A percentile compares a stretch with the other conserved stretches of the same genome.
Evolutionary conservation across 2,888 invertebrate genomes (phyloP).

Genomic region (Ethmia dodecea): DNA sequence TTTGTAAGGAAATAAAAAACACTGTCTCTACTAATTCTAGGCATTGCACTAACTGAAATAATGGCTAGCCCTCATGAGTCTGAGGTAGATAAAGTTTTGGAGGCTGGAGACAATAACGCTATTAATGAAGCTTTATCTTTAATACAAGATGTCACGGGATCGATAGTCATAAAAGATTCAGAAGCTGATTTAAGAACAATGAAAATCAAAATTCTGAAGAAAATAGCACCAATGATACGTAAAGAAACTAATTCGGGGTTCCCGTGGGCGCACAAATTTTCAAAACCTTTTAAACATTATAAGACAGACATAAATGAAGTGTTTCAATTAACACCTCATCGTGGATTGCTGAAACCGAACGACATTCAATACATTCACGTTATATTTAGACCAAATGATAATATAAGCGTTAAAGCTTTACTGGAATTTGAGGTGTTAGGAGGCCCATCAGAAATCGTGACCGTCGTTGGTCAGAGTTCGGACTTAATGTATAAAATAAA

Average conservation of each 20-base stretch:
- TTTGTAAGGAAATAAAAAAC: too few relatives aligned
- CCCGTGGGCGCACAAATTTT: constrained; percentile 52
- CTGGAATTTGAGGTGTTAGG: constrained; percentile 74
- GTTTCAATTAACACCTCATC: constrained; percentile 61
- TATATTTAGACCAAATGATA: constrained; percentile 58
- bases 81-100: too few relatives aligned
- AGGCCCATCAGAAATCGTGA: constrained; percentile 72
- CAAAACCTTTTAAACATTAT: constrained; percentile 25
- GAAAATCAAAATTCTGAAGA: constrained; percentile 36
- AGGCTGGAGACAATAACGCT: too few relatives aligned
- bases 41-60: too few relatives aligned
- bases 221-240: constrained; percentile 48
- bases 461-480: constrained; percentile 70
- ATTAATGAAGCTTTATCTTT: too few relatives aligned
- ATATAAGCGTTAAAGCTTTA: constrained; percentile 60
- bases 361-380: constrained; percentile 68
- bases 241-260: constrained; percentile 29
- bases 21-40: too few relatives aligned
- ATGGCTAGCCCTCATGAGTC: too few relatives aligned
- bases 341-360: constrained; percentile 69
- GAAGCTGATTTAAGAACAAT: constrained; percentile 22
- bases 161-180: constrained; percentile 14
- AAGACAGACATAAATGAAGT: constrained; percentile 46
- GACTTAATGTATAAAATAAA: constrained; percentile 69
- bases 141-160: not conserved